Conservation (phyloP, 1,140 invertebrate species). For the Phthorimaea operculella region DNA sequence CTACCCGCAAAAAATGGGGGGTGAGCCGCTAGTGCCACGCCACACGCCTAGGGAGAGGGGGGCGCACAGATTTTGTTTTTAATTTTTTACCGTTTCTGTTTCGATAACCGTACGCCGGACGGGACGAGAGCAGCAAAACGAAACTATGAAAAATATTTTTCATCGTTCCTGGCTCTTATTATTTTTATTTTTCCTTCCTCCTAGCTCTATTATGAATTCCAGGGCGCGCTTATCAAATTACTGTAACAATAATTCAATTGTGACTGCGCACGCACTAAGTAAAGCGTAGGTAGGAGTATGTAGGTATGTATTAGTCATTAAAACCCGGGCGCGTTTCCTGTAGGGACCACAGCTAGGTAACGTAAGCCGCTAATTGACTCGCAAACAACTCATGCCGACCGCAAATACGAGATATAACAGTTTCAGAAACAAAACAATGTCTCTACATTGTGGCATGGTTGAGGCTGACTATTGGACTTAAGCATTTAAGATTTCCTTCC, state of each 20-base stretch:
- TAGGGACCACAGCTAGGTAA: slow-evolving; percentile 16
- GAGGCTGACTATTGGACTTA: neutral
- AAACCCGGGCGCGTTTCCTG: slow-evolving; percentile 30
- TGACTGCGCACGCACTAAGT: neutral
- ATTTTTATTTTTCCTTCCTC: neutral
- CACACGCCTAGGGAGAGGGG: slow-evolving; percentile 20
- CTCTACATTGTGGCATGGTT: slow-evolving; percentile 20
- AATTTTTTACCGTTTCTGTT: slow-evolving; percentile 47
- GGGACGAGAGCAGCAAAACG: neutral
- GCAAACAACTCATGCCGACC: slow-evolving; percentile 38
- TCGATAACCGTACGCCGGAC: neutral
- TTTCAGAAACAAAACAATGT: slow-evolving; percentile 32
- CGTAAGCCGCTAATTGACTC: slow-evolving; percentile 44
- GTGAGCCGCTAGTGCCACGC: slow-evolving; percentile 24
- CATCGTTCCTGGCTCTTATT: neutral
- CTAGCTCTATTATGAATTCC: neutral
- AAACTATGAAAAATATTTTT: neutral
- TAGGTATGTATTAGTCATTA: slow-evolving; percentile 7
- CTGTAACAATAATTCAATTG: neutral
- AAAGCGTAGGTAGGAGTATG: neutral
- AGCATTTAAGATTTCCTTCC: slow-evolving; percentile 26
- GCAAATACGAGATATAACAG: slow-evolving; percentile 34
- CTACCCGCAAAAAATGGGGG: slow-evolving; percentile 49
- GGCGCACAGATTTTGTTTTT: slow-evolving; percentile 48
- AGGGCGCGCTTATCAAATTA: neutral